Evolutionary conservation across 1,140 invertebrate genomes (phyloP).

Genomic region (Lysiphlebus fabarum): DNA sequence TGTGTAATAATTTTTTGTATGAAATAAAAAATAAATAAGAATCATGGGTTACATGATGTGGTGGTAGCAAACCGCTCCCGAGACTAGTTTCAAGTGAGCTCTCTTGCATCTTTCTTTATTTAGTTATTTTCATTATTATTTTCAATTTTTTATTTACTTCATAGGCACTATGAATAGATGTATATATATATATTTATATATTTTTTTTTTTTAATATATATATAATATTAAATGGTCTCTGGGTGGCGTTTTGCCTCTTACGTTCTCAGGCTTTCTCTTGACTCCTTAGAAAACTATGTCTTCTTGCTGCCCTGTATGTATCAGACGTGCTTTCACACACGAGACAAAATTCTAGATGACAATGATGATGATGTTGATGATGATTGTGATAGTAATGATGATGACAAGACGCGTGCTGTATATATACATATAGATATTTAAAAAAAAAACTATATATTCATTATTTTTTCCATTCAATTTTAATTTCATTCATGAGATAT

Average conservation of each 20-base stretch:
- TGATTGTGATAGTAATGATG: neutral
- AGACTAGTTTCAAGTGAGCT: conserved; percentile 34
- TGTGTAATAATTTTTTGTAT: neutral
- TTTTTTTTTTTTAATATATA: no score
- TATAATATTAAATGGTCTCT: no score
- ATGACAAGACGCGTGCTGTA: neutral
- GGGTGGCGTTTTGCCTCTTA: conserved; percentile 29
- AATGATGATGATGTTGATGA: conserved; percentile 14
- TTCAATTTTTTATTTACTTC: neutral
- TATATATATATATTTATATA: no score
- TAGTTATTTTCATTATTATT: no score
- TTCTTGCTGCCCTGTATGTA: conserved; percentile 23
- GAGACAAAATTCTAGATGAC: conserved; percentile 31
- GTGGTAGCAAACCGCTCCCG: conserved; percentile 35
- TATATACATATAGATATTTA: no score
- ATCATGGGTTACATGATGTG: conserved; percentile 16
- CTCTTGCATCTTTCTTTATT: conserved; percentile 29
- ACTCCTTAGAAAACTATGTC: conserved; percentile 47
- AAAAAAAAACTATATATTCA: no score
- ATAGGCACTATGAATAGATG: conserved; percentile 4
- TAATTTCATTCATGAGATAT: no score
- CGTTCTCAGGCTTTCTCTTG: conserved; percentile 56
- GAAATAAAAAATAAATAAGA: neutral
- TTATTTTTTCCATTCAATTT: neutral
- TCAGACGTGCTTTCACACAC: conserved; percentile 50